Base-by-base conservation (phyloP, 2,888 invertebrate genomes). In the Euspilapteryx auroguttella region DNA sequence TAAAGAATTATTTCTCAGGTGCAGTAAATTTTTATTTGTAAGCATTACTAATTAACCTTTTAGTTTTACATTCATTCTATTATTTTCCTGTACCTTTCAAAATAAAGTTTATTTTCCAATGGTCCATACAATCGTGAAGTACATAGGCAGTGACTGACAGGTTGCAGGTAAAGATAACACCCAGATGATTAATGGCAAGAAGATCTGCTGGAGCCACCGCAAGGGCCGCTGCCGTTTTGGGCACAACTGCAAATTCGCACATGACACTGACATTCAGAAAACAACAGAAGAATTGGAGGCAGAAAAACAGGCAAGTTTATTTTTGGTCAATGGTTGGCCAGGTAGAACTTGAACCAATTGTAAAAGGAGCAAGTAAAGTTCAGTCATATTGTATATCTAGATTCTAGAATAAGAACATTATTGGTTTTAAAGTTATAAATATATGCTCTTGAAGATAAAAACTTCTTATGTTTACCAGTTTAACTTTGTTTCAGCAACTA, bases 121-220 rank as follows among this genome's bases (percentile, higher is more conserved):
- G n/a, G n/a, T n/a, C n/a, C 30, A 32, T 36, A 36, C 26, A 36
- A 41, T 76, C 77, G 76, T 76, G 66, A 77, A 77, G 77, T 77
- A 77, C 76, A 77, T 75, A 62, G 73, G 62, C 57, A 47, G 50
- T 71, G 56, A 75, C 66, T 76, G 69, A 41, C 73, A 78, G 79
- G 85, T 42, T 81, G 79, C 53, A 79, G 81, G 71, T 37, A 83
- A 83, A 54, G 83, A 83, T 38, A 83, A 85, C 48, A 82, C 84
- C n/a, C 82, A 83, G 43, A 83, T 84, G 62, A 89, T 90, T 41
- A 92, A 92, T 51, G 92, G 91, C 0, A 89, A 87, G 46, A 89
- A 88, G 54, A 87, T 94, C 34, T 95, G 95, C 59, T 94, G 92
- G 90, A 94, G 92, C 63, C 92, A 93, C 54, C 79, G 91, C 21